These are phyloP conservation scores for Panthera leo DNA, from an alignment of 2,113 vertebrate genomes.

Conservation along the genomic window DNA sequence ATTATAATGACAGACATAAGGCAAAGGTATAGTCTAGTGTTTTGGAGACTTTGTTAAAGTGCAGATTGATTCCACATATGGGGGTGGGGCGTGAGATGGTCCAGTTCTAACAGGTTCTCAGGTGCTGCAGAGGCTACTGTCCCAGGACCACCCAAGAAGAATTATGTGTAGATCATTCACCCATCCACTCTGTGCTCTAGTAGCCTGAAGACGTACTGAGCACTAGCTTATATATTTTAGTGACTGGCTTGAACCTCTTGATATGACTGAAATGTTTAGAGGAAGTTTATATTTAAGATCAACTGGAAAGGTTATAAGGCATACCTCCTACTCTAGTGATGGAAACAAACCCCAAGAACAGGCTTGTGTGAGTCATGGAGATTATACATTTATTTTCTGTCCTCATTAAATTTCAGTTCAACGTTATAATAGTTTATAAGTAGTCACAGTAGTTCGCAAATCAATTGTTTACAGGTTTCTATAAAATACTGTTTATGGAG, in stretches of 20 bases:
- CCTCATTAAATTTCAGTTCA: neutral
- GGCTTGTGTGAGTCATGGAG: neutral
- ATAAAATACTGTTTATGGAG: neutral
- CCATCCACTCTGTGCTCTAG: neutral
- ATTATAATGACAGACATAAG: neutral
- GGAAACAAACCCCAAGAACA: neutral
- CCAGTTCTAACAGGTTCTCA: neutral
- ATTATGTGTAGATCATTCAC: neutral
- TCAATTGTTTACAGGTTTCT: neutral
- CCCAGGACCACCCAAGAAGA: neutral
- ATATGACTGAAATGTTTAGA: neutral
- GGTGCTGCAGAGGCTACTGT: neutral
- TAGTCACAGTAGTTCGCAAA: neutral
- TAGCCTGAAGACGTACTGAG: too few relatives aligned
- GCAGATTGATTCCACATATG: neutral
- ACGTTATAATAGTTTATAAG: neutral
- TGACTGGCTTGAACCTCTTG: neutral
- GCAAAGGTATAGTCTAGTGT: neutral
- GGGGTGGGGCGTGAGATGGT: neutral
- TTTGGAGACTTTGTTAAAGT: neutral
- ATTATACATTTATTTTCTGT: neutral
- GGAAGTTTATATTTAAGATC: neutral
- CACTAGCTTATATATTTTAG: neutral
- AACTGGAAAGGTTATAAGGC: neutral
- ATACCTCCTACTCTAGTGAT: neutral